phyloP scores from a whole-genome alignment of 1,140 invertebrate species.

The Lerema accius region DNA sequence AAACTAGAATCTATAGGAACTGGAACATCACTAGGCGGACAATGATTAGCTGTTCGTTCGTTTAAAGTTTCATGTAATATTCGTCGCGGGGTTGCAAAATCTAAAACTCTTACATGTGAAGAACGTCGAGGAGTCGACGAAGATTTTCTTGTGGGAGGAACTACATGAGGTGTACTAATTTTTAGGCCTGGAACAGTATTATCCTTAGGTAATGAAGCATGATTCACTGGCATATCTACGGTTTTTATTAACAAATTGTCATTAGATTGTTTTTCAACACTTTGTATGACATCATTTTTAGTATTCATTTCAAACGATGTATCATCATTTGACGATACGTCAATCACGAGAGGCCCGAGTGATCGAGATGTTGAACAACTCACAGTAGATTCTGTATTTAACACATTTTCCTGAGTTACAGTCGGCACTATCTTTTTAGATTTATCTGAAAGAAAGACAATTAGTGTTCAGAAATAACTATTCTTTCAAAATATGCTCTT shows the following conservation, averaged over 20 bases:
- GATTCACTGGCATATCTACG: conserved; percentile 47
- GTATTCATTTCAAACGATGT: background rate
- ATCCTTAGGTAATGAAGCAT: conserved; percentile 67
- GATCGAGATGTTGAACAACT: conserved; percentile 22
- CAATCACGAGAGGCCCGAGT: conserved; percentile 54
- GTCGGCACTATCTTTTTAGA: conserved; percentile 15
- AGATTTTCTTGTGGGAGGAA: conserved; percentile 62
- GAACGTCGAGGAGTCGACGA: conserved; percentile 71
- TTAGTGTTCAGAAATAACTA: background rate
- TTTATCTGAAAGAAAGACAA: conserved; percentile 32
- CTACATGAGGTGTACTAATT: conserved; percentile 59
- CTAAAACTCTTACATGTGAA: conserved; percentile 70
- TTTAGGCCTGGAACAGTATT: conserved; percentile 39
- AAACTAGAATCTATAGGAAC: conserved; percentile 32
- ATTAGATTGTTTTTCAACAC: conserved; percentile 23
- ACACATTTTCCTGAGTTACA: conserved; percentile 19
- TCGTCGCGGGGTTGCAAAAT: conserved; percentile 71
- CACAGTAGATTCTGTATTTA: conserved; percentile 31
- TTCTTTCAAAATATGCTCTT: too few species aligned
- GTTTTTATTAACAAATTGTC: conserved; percentile 54
- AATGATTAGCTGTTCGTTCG: conserved; percentile 47
- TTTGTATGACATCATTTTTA: conserved; percentile 14
- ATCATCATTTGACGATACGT: conserved; percentile 45
- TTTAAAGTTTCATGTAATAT: conserved; percentile 62
- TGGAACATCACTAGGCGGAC: conserved; percentile 11